Evolutionary conservation across 2,888 invertebrate species (phyloP).

Genomic region (Notocelia uddmanniana): DNA sequence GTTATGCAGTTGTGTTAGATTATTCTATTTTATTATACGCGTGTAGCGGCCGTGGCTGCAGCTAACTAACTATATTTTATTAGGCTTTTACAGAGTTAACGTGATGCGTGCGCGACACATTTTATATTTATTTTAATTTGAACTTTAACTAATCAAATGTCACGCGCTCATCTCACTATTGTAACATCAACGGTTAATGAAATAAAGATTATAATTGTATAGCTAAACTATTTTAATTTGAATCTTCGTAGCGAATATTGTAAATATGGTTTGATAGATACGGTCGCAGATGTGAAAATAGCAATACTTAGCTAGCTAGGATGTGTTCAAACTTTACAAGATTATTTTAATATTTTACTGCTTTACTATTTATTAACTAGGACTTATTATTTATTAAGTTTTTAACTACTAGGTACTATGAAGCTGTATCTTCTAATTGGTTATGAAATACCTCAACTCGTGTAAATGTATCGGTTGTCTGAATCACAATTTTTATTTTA

Average conservation of each 20-base stretch:
- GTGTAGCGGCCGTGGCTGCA: conserved; percentile 64
- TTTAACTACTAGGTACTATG: conserved; percentile 61
- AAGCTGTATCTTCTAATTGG: conserved; percentile 55
- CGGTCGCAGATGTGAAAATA: conserved; percentile 70
- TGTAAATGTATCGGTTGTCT: conserved; percentile 61
- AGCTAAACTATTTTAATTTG: conserved; percentile 65
- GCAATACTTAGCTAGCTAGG: conserved; percentile 80
- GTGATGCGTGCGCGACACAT: conserved; percentile 43
- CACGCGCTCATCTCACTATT: conserved; percentile 31
- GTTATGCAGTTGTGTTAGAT: conserved; percentile 77
- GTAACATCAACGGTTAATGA: conserved; percentile 59
- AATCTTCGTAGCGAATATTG: conserved; percentile 72
- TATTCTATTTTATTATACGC: conserved; percentile 72
- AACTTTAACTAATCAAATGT: conserved; percentile 7
- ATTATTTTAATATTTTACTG: conserved; percentile 69
- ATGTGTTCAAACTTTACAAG: conserved; percentile 81
- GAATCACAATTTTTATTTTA: conserved; percentile 60
- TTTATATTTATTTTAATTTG: conserved; percentile 42
- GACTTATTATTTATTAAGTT: conserved; percentile 77
- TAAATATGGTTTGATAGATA: conserved; percentile 77
- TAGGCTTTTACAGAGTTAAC: conserved; percentile 68
- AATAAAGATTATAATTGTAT: conserved; percentile 64
- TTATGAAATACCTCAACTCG: conserved; percentile 67
- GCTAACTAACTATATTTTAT: conserved; percentile 80
- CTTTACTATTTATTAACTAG: conserved; percentile 78